Base-by-base conservation (phyloP, 2,113 vertebrate species). In the Leucopsar rothschildi region DNA sequence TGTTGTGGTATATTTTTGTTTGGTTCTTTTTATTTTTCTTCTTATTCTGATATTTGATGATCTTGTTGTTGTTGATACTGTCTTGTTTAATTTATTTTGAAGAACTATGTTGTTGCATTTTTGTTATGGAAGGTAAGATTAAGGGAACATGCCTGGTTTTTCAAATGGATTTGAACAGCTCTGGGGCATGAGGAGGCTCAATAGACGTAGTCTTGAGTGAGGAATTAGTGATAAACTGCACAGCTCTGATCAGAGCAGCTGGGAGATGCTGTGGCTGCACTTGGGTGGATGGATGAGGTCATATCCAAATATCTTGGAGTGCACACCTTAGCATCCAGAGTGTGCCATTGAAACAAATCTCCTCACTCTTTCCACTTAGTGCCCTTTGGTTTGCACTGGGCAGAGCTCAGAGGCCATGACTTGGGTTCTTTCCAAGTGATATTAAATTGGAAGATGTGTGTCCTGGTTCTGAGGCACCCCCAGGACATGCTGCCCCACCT, bases 291-390 rank as follows among this genome's bases (percentile, higher is more conserved):
- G 22, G 17, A 82, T 59, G 33, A 60, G 15, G 16, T 60, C n/a
- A 27, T 18, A 92, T 1, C 21, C 64, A 84, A 81, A 59, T 23
- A 59, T 12, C 20, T 37, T 59, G 40, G 22, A 77, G 16, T 3
- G 9, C 8, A 68, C 68, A 4, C 20, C 25, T 53, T 49, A 53
- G 3, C 24, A 53, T 18, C 0, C 0, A 65, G 25, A 61, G 1
- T 3, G 3, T 42, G 40, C 9, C 45, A 63, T 44, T 49, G 52
- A 57, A 70, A n/a, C 8, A 81, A 77, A 52, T 2, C 5, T 80
- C 27, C 18, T 63, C 5, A 6, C 83, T 81, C 49, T 69, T 88
- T 72, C 59, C 19, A 20, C n/a, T 76, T 72, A 35, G 4, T 9
- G 37, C 5, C 40, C 23, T 81, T 79, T 56, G 40, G 21, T 56